Base-by-base conservation (phyloP, 2,797 vertebrate genomes). In the Lacerta agilis region DNA sequence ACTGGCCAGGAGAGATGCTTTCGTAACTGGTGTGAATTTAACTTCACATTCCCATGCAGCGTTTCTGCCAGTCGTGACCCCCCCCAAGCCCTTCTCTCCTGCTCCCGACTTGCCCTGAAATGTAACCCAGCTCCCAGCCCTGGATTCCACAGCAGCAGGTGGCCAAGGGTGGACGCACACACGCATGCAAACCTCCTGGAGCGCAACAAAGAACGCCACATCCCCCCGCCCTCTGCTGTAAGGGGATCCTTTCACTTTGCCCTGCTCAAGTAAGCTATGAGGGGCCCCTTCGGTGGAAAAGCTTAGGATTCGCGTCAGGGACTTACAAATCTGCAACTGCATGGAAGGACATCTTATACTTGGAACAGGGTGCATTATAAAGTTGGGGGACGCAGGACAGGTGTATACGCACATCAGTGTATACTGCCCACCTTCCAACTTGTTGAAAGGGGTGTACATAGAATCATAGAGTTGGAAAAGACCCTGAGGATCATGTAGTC, bases 81-180 rank as follows among this genome's bases (percentile, higher is more conserved):
- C 1, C 61, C 0, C 13, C 69, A 8, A 25, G 25, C 66, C 38
- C 10, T 20, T 27, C 64, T 6, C 36, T 15, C 38, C 23, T 4
- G 3, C 36, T 4, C 23, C 8, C 13, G 8, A 4, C 38, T 17
- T 6, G 45, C 49, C 81, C 33, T 73, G 75, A 38, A 78, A 86
- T 23, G 73, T 5, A 13, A 38, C 38, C 2, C 43, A 11, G 4
- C 1, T n/a, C 61, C 64, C 45, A 38, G 33, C 45, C 49, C 49
- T 4, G 72, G 33, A 85, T 90, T 77, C 82, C 71, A 2, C 36
- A 3, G 15, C 77, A 77, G 82, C 89, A 90, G 89, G 82, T 90
- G 86, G 82, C 45, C 25, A 41, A 64, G 25, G 15, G 43, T 27
- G 49, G 71, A 27, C 10, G 27, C 79, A 7, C 20, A 13, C 4